Evolutionary conservation across 1,140 invertebrate species (phyloP).

Genomic region (Zaprionus vittiger): DNA sequence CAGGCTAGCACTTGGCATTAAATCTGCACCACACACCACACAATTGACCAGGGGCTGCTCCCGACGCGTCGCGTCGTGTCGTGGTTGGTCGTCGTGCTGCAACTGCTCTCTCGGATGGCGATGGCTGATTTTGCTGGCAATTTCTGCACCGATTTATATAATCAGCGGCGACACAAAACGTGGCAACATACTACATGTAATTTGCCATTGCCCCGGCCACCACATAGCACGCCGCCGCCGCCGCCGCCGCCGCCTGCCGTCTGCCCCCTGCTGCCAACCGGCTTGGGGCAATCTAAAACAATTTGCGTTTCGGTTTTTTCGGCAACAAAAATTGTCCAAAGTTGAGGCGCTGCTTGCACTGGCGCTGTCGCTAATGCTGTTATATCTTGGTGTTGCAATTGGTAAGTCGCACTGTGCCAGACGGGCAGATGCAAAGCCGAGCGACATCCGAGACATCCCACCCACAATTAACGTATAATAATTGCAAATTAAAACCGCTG

Average conservation of each 20-base stretch:
- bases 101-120: background rate
- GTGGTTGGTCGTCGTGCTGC: conserved; percentile 44
- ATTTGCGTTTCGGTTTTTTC: conserved; percentile 64
- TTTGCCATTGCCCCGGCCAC: conserved; percentile 36
- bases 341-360: background rate
- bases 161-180: conserved; percentile 79
- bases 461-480: conserved; percentile 82
- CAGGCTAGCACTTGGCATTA: conserved; percentile 17
- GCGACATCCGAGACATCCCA: conserved; percentile 59
- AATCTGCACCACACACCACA: conserved; percentile 45
- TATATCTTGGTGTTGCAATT: conserved; percentile 41
- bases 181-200: conserved; percentile 74
- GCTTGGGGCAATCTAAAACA: conserved; percentile 71
- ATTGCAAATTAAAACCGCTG: conserved; percentile 70
- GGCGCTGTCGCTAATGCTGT: background rate
- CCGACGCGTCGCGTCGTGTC: conserved; percentile 42
- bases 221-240: too few relatives aligned
- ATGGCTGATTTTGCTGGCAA: conserved; percentile 46
- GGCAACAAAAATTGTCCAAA: conserved; percentile 38
- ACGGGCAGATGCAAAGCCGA: conserved; percentile 29
- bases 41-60: conserved; percentile 67
- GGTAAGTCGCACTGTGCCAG: background rate
- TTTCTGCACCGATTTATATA: conserved; percentile 73
- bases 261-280: background rate
- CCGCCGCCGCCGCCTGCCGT: background rate